Base-by-base conservation (phyloP, 1,140 invertebrate species). In the Papilio xuthus region DNA sequence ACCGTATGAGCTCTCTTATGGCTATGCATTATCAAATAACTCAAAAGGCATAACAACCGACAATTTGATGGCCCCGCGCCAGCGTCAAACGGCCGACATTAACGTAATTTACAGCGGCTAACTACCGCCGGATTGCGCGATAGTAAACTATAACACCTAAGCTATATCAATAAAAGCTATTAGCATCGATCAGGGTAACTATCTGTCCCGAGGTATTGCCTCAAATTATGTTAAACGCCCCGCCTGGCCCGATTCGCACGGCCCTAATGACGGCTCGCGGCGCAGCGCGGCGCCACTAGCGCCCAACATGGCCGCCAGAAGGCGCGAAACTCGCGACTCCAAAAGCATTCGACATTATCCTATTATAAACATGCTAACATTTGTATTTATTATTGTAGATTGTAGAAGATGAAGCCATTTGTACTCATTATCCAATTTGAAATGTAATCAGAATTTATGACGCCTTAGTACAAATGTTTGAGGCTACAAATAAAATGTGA, bases 81-180 rank as follows among this genome's bases (percentile, higher is more conserved):
- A 85, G 82, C 85, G 81, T 82, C 87, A 88, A 92, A 91, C 89
- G 81, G 87, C 86, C 53, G 84, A 89, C 87, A 91, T 90, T 91
- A 91, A 81, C 81, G 86, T 84, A 89, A 91, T 91, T 89, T 91
- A 88, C 83, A 78, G 84, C 79, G 79, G 70, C 85, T 88, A 90
- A 90, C 85, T 84, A 87, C 87, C 81, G 81, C 82, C 78, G 83
- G 78, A 82, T 80, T 80, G 82, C 63, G 75, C 80, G 78, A 83
- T 81, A 87, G 82, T 88, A 85, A 86, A 86, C 87, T 90, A 92
- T 90, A 92, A 90, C 86, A 88, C 77, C 86, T 89, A 88, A 85
- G 78, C 86, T 92, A 90, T 92, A 92, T 91, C 91, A 92, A 92
- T 92, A 92, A 92, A 91, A 87, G 88, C 88, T 86, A 92, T 92